Conservation (phyloP, 2,797 vertebrate genomes). For the Mycteria americana region DNA sequence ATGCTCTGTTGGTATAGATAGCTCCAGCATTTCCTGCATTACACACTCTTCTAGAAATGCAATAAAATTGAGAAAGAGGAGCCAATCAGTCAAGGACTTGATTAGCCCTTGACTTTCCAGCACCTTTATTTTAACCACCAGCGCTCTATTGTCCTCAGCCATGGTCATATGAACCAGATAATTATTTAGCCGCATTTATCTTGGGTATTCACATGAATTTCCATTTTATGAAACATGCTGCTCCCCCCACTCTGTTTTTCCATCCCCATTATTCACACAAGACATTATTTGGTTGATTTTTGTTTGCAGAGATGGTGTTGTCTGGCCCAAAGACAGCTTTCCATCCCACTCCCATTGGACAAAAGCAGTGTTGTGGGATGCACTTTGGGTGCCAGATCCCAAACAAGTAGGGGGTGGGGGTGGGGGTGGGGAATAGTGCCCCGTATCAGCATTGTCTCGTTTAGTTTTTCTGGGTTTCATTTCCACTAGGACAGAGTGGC, state of each 20-base stretch:
- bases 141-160: neutral
- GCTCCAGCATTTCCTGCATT: neutral
- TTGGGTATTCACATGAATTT: neutral
- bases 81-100: neutral
- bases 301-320: neutral
- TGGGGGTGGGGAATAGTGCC: no score
- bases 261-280: neutral
- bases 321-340: neutral
- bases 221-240: neutral
- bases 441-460: rapidly evolving
- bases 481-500: neutral
- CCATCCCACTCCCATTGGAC: rapidly evolving
- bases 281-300: neutral
- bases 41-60: neutral
- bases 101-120: neutral
- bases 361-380: rapidly evolving
- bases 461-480: neutral
- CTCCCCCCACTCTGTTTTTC: neutral
- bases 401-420: neutral
- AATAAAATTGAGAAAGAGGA: neutral
- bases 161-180: neutral
- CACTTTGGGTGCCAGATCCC: neutral
- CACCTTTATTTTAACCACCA: neutral
- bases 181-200: neutral
- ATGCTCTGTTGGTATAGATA: neutral